Evolutionary conservation across 2,113 vertebrate species (phyloP).

Genomic region (Propithecus coquereli): DNA sequence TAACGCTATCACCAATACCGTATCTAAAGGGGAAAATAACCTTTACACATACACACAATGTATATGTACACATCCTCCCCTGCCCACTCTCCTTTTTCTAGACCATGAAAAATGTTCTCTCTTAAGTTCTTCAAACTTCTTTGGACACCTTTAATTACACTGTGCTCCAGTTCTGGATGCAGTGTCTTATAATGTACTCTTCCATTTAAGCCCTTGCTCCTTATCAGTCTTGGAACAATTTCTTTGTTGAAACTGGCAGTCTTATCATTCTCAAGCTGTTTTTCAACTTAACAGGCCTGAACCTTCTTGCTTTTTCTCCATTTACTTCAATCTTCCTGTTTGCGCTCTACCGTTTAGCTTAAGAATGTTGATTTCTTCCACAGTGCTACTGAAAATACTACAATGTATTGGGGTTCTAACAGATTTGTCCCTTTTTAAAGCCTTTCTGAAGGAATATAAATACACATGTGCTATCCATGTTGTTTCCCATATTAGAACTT

Average conservation of each 20-base stretch:
- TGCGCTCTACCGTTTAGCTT: background rate
- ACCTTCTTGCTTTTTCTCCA: slow-evolving; percentile 10
- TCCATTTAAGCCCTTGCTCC: slow-evolving; percentile 7
- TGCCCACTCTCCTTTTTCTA: background rate
- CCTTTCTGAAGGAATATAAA: slow-evolving; percentile 41
- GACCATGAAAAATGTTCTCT: slow-evolving; percentile 1
- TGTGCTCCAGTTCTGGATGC: background rate
- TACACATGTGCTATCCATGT: background rate
- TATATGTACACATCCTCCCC: background rate
- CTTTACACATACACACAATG: background rate
- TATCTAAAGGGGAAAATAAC: background rate
- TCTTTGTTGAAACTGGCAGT: slow-evolving; percentile 12
- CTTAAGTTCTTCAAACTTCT: slow-evolving; percentile 19
- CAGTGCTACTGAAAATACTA: background rate
- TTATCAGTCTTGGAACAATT: slow-evolving; percentile 36
- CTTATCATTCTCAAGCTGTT: slow-evolving; percentile 52
- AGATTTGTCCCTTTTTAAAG: background rate
- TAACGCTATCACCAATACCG: background rate
- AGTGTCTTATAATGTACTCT: background rate
- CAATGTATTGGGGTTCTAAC: background rate
- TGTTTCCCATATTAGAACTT: background rate
- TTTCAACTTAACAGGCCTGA: slow-evolving; percentile 25
- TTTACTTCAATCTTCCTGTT: slow-evolving; percentile 37
- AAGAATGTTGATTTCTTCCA: slow-evolving; percentile 29
- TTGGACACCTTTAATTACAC: background rate